Percentiles rank a stretch among this genome's conserved stretches.
Evolutionary conservation across 1,140 invertebrate species (phyloP).

Genomic region (Brachionus calyciflorus): DNA sequence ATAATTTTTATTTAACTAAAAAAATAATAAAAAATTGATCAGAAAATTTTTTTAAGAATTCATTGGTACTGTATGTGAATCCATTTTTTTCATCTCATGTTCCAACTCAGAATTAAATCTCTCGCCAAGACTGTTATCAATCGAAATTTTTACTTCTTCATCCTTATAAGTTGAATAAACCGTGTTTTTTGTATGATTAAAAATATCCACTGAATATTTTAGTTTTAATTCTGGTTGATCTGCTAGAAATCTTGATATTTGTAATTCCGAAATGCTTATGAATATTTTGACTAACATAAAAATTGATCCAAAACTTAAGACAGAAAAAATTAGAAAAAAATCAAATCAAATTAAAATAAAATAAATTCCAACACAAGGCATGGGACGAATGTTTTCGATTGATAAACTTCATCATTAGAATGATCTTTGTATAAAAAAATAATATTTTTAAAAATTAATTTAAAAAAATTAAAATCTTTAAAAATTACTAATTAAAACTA

Average conservation of each 20-base stretch:
- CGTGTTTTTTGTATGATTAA: conserved; percentile 10
- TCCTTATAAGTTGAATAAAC: background rate
- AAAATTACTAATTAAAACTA: too few species aligned
- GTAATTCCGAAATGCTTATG: background rate
- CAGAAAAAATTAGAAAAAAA: background rate
- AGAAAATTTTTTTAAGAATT: background rate
- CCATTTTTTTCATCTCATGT: background rate
- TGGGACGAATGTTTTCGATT: too few species aligned
- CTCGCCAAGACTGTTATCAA: background rate
- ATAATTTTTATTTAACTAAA: too few species aligned
- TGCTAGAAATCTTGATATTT: conserved; percentile 5
- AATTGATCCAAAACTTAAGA: background rate
- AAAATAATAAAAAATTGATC: too few species aligned
- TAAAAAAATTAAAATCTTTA: too few species aligned
- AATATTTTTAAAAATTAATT: too few species aligned
- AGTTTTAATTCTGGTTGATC: background rate
- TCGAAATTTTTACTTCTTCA: background rate
- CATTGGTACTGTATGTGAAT: background rate
- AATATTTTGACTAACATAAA: background rate
- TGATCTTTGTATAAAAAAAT: too few species aligned
- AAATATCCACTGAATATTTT: background rate
- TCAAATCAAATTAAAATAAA: background rate
- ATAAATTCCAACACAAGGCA: background rate
- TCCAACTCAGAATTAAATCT: too few species aligned
- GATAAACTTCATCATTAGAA: too few species aligned